A percentile compares a stretch with the other conserved stretches of the same genome.
Conservation (phyloP, 53 echinoderm and acorn worm species). For the Echinometra lucunter region DNA sequence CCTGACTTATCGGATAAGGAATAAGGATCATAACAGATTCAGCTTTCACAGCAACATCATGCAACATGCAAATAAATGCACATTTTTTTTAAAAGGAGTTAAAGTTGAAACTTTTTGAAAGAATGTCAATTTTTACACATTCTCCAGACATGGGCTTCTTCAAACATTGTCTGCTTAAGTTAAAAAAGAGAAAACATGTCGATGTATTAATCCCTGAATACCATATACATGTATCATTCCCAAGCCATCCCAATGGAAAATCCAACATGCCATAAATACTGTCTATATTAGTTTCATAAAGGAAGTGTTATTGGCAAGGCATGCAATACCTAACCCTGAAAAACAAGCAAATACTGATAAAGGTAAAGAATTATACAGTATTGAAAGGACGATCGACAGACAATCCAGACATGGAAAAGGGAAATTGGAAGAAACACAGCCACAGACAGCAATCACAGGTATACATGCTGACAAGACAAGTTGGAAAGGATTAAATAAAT, state of each 20-base stretch:
- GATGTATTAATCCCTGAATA: neutral
- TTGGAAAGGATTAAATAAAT: neutral
- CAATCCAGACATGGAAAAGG: constrained; percentile 12
- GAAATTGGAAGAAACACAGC: neutral
- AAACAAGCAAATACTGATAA: neutral
- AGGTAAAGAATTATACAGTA: neutral
- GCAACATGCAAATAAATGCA: neutral
- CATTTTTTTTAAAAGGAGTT: too few relatives aligned
- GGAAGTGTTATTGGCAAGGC: neutral
- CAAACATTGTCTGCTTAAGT: neutral
- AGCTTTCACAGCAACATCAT: neutral
- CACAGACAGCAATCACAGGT: neutral
- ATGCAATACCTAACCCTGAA: neutral
- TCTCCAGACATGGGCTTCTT: neutral
- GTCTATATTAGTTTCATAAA: neutral
- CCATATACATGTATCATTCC: neutral
- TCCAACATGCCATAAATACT: neutral
- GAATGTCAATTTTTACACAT: neutral
- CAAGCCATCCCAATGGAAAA: neutral
- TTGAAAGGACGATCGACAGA: neutral
- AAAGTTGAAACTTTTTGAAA: too few relatives aligned
- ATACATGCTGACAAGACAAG: neutral
- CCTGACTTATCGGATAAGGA: too few relatives aligned
- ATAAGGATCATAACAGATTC: too few relatives aligned
- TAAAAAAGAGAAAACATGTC: neutral